Conservation (phyloP, 2,888 invertebrate species). For the Elmis aenea region DNA sequence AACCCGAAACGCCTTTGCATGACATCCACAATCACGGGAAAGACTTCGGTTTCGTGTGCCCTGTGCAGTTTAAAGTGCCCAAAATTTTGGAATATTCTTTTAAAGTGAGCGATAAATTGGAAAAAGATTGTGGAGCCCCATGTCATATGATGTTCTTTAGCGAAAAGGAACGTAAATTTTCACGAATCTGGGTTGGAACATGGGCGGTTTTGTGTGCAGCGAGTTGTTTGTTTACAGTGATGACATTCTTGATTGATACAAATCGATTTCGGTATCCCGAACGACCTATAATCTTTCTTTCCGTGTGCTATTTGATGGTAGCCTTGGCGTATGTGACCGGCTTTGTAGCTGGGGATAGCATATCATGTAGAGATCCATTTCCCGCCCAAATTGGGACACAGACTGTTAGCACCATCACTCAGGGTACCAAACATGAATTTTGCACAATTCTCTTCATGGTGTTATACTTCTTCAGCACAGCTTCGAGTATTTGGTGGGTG, state of each 20-base stretch:
- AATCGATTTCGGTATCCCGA: constrained; percentile 96
- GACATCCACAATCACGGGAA: constrained; percentile 47
- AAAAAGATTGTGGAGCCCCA: constrained; percentile 78
- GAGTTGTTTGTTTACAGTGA: constrained; percentile 87
- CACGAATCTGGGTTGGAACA: constrained; percentile 87
- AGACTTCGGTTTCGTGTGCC: constrained; percentile 82
- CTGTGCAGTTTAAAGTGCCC: constrained; percentile 78
- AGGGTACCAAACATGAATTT: constrained; percentile 76
- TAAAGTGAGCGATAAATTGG: constrained; percentile 72
- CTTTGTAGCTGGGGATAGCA: constrained; percentile 74
- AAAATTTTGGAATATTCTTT: constrained; percentile 76
- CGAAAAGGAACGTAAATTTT: constrained; percentile 72
- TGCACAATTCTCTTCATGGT: constrained; percentile 96
- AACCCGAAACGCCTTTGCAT: constrained; percentile 35
- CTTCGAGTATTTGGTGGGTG: constrained; percentile 97
- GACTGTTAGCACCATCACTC: constrained; percentile 79
- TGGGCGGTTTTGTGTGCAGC: constrained; percentile 88
- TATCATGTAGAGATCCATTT: constrained; percentile 80
- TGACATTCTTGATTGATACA: constrained; percentile 92
- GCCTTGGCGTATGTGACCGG: constrained; percentile 88
- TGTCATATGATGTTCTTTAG: constrained; percentile 92
- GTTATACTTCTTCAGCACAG: constrained; percentile 94
- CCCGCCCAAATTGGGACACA: constrained; percentile 66
- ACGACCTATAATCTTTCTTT: constrained; percentile 93
- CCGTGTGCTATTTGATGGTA: constrained; percentile 93